phyloP scores from a whole-genome alignment of 2,113 vertebrate species.

The Erythrocebus patas region DNA sequence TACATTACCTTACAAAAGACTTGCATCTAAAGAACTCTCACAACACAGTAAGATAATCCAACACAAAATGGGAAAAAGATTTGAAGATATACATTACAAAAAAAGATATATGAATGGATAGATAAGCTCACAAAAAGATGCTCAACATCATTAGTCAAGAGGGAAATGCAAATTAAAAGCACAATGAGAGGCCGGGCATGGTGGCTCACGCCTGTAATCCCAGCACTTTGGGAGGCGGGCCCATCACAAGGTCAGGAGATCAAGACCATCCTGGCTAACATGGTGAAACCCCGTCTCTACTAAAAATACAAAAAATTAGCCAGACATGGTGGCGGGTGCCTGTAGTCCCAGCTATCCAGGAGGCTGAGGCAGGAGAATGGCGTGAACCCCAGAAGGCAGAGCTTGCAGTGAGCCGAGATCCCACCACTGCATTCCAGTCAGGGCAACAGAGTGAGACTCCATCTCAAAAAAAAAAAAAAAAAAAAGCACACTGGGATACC shows the following conservation, averaged over 20 bases:
- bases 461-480: too few species aligned
- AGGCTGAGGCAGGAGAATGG: too few species aligned
- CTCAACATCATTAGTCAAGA: background rate
- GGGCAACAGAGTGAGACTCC: fast-evolving
- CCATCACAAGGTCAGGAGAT: too few species aligned
- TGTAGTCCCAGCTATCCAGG: too few species aligned
- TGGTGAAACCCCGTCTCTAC: too few species aligned
- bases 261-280: too few species aligned
- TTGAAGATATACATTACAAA: background rate
- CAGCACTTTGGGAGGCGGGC: too few species aligned
- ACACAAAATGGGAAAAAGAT: background rate
- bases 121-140: background rate
- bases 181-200: background rate
- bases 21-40: background rate
- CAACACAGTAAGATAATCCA: background rate
- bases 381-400: too few species aligned
- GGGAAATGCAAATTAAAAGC: background rate
- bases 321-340: fast-evolving
- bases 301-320: too few species aligned
- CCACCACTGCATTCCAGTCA: too few species aligned
- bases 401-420: too few species aligned
- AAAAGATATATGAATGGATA: background rate
- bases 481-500: background rate
- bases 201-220: too few species aligned
- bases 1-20: background rate